Conservation (phyloP, 1,140 invertebrate species). For the Daktulosphaira vitifoliae region DNA sequence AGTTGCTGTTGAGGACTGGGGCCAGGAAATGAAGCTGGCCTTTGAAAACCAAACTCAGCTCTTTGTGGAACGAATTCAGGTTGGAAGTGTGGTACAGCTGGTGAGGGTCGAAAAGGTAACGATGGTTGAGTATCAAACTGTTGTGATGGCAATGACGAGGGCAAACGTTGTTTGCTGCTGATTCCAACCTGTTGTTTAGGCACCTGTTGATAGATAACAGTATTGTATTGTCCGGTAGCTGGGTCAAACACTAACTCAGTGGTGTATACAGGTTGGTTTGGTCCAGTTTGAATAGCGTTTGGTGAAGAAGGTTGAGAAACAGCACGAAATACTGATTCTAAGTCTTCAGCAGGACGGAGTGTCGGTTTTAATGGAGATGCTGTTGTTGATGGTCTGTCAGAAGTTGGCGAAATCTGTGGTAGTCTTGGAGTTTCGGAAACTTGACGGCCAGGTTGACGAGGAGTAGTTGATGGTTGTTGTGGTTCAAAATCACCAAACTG, state of each 20-base stretch:
- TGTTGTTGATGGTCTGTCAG: conserved; percentile 44
- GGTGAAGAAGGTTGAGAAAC: conserved; percentile 48
- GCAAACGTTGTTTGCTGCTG: conserved; percentile 38
- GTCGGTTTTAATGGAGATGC: conserved; percentile 42
- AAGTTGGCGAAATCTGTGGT: conserved; percentile 41
- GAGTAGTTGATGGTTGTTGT: conserved; percentile 51
- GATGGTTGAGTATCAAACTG: conserved; percentile 22
- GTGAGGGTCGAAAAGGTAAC: conserved; percentile 22
- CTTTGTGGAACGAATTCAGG: not conserved
- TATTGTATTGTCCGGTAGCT: conserved; percentile 67
- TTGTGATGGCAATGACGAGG: not conserved
- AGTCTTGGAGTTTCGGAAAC: conserved; percentile 48
- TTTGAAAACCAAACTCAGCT: conserved; percentile 34
- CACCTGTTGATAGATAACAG: conserved; percentile 63
- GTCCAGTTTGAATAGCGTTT: conserved; percentile 40
- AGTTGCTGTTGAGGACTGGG: conserved; percentile 51
- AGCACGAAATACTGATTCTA: conserved; percentile 43
- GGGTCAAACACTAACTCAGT: conserved; percentile 70
- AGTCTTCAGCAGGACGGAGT: conserved; percentile 43
- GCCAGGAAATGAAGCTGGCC: conserved; percentile 9
- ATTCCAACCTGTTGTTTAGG: conserved; percentile 52
- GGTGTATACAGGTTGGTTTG: conserved; percentile 53
- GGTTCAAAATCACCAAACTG: conserved; percentile 39
- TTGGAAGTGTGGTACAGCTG: conserved; percentile 37
- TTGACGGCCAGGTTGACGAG: conserved; percentile 53